Conservation (phyloP, 2,797 vertebrate genomes). For the Myoxocephalus aenaeus region DNA sequence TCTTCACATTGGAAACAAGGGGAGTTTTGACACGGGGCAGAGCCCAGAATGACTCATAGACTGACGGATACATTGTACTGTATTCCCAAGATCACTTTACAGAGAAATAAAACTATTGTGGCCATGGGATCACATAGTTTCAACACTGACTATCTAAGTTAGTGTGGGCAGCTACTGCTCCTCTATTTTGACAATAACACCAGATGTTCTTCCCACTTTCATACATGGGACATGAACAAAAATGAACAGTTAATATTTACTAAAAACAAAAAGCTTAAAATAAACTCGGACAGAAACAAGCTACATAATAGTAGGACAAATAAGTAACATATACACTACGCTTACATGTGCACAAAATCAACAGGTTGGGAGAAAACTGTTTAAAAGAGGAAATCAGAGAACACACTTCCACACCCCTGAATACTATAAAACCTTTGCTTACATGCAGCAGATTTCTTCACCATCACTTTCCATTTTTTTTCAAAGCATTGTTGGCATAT, state of each 20-base stretch:
- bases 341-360: neutral
- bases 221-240: slow-evolving; percentile 24
- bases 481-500: neutral
- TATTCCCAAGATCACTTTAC: slow-evolving; percentile 61
- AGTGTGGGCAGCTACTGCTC: slow-evolving; percentile 53
- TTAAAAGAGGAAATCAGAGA: neutral
- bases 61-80: slow-evolving; percentile 73
- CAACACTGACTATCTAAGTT: slow-evolving; percentile 51
- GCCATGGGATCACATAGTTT: slow-evolving; percentile 57
- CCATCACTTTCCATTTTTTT: neutral
- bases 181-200: slow-evolving; percentile 55
- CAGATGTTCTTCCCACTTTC: slow-evolving; percentile 64
- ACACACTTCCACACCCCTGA: neutral
- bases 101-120: slow-evolving; percentile 61
- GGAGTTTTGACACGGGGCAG: slow-evolving; percentile 66
- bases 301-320: neutral
- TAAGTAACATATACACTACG: neutral
- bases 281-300: neutral
- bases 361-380: neutral
- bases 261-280: neutral
- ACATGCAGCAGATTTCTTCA: neutral
- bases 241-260: neutral
- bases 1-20: slow-evolving; percentile 76
- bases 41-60: slow-evolving; percentile 76
- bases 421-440: neutral